Percentiles rank a stretch among this genome's conserved stretches.
These are phyloP conservation scores for Limonius californicus DNA, from an alignment of 1,140 invertebrate species.

Conservation along the genomic window DNA sequence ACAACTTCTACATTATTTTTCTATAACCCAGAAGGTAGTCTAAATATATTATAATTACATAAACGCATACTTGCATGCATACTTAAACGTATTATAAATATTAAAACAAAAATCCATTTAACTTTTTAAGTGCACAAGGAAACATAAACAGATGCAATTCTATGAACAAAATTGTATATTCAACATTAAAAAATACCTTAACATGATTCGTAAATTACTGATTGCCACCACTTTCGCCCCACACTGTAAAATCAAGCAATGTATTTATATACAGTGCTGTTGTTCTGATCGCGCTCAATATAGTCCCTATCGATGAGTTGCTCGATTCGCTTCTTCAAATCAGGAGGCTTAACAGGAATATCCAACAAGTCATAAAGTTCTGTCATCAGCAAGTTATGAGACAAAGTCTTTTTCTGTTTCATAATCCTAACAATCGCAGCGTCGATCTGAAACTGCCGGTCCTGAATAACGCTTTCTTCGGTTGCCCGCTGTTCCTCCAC, in stretches of 20 bases:
- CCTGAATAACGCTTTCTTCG: constrained; percentile 95
- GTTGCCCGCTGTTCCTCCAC: constrained; percentile 91
- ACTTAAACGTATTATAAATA: no score
- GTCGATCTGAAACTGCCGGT: constrained; percentile 98
- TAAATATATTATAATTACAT: no score
- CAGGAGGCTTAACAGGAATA: constrained; percentile 81
- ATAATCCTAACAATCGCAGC: constrained; percentile 98
- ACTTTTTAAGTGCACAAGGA: no score
- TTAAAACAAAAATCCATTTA: no score
- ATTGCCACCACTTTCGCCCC: no score
- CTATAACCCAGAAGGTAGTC: no score
- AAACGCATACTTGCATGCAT: no score
- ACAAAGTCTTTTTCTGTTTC: constrained; percentile 94
- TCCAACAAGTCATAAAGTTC: constrained; percentile 96
- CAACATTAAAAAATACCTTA: no score
- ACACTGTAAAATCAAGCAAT: constrained; percentile 30
- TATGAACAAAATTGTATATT: no score
- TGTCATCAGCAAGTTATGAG: constrained; percentile 90
- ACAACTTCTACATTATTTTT: no score
- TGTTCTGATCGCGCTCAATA: constrained; percentile 38
- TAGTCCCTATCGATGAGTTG: constrained; percentile 41
- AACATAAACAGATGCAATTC: no score
- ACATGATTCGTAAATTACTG: no score
- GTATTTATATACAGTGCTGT: constrained; percentile 38
- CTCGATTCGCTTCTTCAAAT: constrained; percentile 42